Base-by-base conservation (phyloP, 2,113 vertebrate genomes). In the Henicopernis longicauda region DNA sequence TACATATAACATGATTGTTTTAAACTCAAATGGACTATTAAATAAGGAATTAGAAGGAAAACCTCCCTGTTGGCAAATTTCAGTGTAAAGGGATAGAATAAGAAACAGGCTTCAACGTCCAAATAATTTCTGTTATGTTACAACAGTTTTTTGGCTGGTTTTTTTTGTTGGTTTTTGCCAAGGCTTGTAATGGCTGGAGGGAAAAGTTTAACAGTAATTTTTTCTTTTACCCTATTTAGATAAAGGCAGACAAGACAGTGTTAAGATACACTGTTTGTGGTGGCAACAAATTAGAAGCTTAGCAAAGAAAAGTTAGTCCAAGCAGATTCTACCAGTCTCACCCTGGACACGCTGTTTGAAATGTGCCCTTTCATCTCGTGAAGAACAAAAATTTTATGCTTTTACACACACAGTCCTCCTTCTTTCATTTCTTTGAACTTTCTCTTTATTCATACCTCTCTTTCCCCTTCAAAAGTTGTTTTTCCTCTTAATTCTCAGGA, bases 271-370 rank as follows among this genome's bases (percentile, higher is more conserved):
- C 11, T 23, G 10, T 47, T 32, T 79, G 36, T 55, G 32, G 25
- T 32, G 38, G 26, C 25, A 45, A 15, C 6, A 2, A 89, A 65
- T 29, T 38, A 36, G 42, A 86, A 62, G 38, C 58, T 50, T 3
- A 47, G n/a, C 55, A 73, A 8, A 34, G 13, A 36, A 36, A 45
- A 62, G 11, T 76, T 26, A 77, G 45, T 47, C 55, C 61, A 55
- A 71, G 65, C 0, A 3, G 31, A 7, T 7, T 25, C 62, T 49
- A n/a, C 38, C 45, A 54, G 83, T 44, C 62, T 89, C 0, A 0
- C 23, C 55, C 80, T 22, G 21, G 40, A 69, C 36, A 54, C 0
- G 1, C 9, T 9, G 31, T 50, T 21, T 81, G 72, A 74, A 69
- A 78, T 2, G 13, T 11, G 17, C 52, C 49, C 61, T 89, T 91